These are phyloP conservation scores for Meloidogyne hapla DNA, from an alignment of 1,140 invertebrate species.

Conservation along the genomic window DNA sequence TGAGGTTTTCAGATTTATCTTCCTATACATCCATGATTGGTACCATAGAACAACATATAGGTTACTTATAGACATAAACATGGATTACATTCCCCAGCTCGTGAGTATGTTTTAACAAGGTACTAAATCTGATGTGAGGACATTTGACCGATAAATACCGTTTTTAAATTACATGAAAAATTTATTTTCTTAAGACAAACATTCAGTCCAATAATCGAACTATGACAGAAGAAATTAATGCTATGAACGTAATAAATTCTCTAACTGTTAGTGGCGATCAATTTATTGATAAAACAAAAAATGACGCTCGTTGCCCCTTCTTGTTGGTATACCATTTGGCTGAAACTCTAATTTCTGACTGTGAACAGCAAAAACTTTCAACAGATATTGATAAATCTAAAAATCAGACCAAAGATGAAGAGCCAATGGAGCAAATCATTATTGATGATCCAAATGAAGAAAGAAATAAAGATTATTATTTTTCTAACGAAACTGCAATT, in stretches of 20 bases:
- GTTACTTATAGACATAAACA: no score
- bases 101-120: no score
- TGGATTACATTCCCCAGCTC: no score
- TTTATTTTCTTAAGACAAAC: not conserved
- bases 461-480: not conserved
- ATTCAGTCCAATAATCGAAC: not conserved
- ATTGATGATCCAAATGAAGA: not conserved
- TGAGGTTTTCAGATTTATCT: not conserved
- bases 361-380: not conserved
- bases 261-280: not conserved
- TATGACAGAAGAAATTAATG: not conserved
- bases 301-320: constrained; percentile 8
- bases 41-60: no score
- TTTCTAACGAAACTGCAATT: not conserved
- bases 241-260: constrained; percentile 4
- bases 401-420: not conserved
- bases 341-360: constrained; percentile 7
- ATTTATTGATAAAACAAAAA: constrained; percentile 6
- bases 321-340: constrained; percentile 26
- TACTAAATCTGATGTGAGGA: no score
- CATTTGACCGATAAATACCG: no score
- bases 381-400: not conserved
- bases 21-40: no score
- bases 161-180: not conserved
- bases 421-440: not conserved